Evolutionary conservation across 2,888 invertebrate species (phyloP).

Genomic region (Lordiphosa fenestrarum): DNA sequence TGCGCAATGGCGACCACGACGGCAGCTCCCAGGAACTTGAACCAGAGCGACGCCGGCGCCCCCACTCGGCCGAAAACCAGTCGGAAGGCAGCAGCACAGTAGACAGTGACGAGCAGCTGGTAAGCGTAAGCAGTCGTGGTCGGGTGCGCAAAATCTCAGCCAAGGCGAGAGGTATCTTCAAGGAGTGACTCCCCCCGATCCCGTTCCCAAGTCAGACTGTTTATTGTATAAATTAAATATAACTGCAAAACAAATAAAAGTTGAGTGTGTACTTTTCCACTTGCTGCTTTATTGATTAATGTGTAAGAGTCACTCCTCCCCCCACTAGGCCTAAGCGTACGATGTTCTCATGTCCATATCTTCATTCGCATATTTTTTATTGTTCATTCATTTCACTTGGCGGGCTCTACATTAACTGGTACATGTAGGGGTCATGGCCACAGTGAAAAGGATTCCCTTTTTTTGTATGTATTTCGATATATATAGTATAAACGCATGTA

Average conservation of each 20-base stretch:
- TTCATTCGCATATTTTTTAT: slow-evolving; percentile 4
- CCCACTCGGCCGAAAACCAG: background rate
- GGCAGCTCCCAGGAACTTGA: slow-evolving; percentile 44
- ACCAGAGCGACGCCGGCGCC: slow-evolving; percentile 13
- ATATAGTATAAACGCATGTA: slow-evolving; percentile 44
- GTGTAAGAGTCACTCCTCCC: slow-evolving; percentile 54
- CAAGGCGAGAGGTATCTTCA: slow-evolving; percentile 86
- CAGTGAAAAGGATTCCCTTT: background rate
- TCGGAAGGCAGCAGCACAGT: slow-evolving; percentile 39
- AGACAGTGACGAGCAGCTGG: slow-evolving; percentile 76
- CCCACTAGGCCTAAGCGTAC: slow-evolving; percentile 10
- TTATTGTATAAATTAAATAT: slow-evolving; percentile 68
- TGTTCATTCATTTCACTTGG: slow-evolving; percentile 2
- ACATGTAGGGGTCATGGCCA: slow-evolving; percentile 20
- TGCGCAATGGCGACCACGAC: slow-evolving; percentile 56
- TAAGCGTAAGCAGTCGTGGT: slow-evolving; percentile 89
- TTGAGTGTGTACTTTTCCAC: slow-evolving; percentile 27
- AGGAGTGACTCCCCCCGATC: slow-evolving; percentile 71
- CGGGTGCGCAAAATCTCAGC: slow-evolving; percentile 91
- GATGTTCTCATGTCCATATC: slow-evolving; percentile 11
- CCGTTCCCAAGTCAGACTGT: slow-evolving; percentile 52
- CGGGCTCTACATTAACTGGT: slow-evolving; percentile 15
- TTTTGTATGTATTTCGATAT: slow-evolving; percentile 58
- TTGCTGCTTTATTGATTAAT: slow-evolving; percentile 72
- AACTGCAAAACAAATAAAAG: slow-evolving; percentile 33